Evolutionary conservation across 2,888 invertebrate genomes (phyloP).

Genomic region (Magallana nippona): DNA sequence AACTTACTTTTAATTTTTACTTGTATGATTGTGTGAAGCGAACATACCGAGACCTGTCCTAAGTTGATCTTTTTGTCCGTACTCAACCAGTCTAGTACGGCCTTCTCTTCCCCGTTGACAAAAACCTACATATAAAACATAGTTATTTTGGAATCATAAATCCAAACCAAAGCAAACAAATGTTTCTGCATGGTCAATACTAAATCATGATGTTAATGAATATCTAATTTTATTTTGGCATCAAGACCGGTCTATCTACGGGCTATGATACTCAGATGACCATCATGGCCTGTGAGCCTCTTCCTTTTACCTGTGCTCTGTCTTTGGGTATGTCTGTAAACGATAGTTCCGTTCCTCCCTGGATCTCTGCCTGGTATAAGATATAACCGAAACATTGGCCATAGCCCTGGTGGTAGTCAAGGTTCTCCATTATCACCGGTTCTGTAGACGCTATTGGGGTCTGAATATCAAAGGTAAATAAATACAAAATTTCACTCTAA

Average conservation of each 20-base stretch:
- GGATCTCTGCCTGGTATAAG: conserved; percentile 39
- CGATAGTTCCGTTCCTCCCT: conserved; percentile 13
- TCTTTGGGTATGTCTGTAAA: conserved; percentile 45
- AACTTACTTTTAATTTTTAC: too few species aligned
- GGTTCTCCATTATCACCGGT: conserved; percentile 46
- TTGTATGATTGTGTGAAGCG: too few species aligned
- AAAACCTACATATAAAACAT: conserved; percentile 32
- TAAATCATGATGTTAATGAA: too few species aligned
- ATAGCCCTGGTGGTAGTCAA: conserved; percentile 42
- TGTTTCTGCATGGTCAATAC: too few species aligned
- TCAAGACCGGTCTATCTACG: too few species aligned
- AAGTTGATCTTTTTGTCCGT: conserved; percentile 15
- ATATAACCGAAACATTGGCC: conserved; percentile 51
- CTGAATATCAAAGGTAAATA: not conserved
- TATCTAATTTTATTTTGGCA: too few species aligned
- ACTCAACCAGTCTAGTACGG: conserved; percentile 46
- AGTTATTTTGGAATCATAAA: too few species aligned
- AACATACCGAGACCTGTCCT: not conserved
- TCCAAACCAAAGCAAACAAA: too few species aligned
- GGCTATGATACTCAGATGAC: too few species aligned
- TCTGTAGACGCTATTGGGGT: conserved; percentile 18
- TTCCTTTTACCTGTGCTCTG: conserved; percentile 46
- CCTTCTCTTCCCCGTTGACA: conserved; percentile 38
- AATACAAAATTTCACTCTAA: not conserved
- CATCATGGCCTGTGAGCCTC: not conserved